Evolutionary conservation across 2,888 invertebrate genomes (phyloP), one percentile per base, ranked within the genome.

Genomic region (Mongoloraphidia duomilia): DNA sequence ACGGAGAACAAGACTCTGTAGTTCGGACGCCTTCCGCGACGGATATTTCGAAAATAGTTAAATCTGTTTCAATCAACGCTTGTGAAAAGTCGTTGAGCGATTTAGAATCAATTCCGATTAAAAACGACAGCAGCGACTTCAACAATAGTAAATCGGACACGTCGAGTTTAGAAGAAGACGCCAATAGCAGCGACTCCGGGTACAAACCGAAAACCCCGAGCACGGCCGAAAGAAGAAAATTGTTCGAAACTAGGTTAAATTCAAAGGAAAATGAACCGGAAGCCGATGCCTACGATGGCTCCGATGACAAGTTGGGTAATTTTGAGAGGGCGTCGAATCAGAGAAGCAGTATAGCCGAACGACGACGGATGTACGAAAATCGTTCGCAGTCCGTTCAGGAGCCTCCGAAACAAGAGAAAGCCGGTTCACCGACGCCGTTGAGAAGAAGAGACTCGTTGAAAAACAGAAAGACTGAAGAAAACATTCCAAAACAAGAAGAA

Each of bases 221-320:
- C 58, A 86, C 87, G 0, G 84, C 86, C 0, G 87, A 88, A 60
- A 70, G 86, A n/a, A 73, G 86, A 57, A 85, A 82, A 68, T 65
- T 85, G 57, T 83, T 82, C 60, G 84, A 84, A 58, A 65, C 60
- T 13, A 59, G 62, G 34, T 56, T 60, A n/a, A 64, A 61, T 55
- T 64, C 65, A 4, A 67, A 66, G 57, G 67, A 67, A 49, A 64
- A 61, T 39, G 65, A 65, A 26, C 53, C 60, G 1, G 66, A 67
- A 44, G 51, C 51, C 5, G 67, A 67, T 44, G 61, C 59, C 50
- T 67, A 70, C 6, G 74, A 79, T 55, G 70, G 71, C 34, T 71
- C 72, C 0, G 72, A 72, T 49, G 69, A 69, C 52, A 70, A 71
- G 26, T 59, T 67, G 2, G 72, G 67, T 8, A 70, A 71, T 56